phyloP scores from a whole-genome alignment of 2,888 invertebrate genomes.

The Stramonita haemastoma region DNA sequence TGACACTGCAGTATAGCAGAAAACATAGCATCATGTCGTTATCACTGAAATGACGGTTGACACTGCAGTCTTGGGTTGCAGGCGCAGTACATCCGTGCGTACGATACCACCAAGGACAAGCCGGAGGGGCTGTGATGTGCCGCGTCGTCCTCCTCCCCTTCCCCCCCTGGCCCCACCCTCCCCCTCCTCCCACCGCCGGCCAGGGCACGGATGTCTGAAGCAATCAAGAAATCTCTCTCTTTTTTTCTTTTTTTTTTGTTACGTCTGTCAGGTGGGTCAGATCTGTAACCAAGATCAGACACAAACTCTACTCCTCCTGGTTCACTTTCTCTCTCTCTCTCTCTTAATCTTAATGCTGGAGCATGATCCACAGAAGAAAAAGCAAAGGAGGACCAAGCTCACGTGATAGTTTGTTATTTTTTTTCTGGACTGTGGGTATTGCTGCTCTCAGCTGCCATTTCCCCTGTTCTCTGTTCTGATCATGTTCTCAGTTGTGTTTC shows the following conservation, averaged over 20 bases:
- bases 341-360: too few relatives aligned
- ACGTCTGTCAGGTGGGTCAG: neutral
- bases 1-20: neutral
- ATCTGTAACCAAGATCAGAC: too few relatives aligned
- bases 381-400: too few relatives aligned
- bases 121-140: slow-evolving; percentile 72
- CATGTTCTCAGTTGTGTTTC: too few relatives aligned
- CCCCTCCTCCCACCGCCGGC: neutral
- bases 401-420: too few relatives aligned
- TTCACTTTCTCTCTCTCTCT: too few relatives aligned
- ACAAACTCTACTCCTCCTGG: too few relatives aligned
- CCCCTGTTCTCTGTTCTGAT: too few relatives aligned
- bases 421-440: too few relatives aligned
- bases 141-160: neutral
- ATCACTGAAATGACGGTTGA: neutral
- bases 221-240: too few relatives aligned
- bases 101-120: slow-evolving; percentile 87
- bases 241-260: neutral
- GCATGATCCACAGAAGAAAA: too few relatives aligned
- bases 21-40: neutral
- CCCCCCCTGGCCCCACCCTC: neutral
- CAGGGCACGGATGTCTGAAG: neutral
- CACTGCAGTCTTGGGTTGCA: slow-evolving; percentile 79
- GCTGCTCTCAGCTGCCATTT: too few relatives aligned
- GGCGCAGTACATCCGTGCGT: slow-evolving; percentile 95